Percentiles rank a stretch among this genome's conserved stretches.
Conservation (phyloP, 2,113 vertebrate genomes). For the Leptosomus discolor region DNA sequence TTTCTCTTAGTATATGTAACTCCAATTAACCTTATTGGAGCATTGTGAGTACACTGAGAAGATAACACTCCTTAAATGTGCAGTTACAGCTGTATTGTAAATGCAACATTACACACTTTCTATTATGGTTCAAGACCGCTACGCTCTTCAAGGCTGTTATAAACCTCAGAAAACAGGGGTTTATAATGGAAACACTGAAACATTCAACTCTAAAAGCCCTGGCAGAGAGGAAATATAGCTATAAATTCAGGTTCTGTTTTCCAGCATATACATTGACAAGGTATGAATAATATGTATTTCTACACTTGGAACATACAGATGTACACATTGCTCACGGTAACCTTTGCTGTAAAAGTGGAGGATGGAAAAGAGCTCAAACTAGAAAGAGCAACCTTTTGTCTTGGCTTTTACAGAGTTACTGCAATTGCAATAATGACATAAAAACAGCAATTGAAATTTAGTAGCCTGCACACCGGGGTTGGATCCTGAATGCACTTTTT, state of each 20-base stretch:
- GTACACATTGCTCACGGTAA: constrained; percentile 5
- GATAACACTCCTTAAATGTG: constrained; percentile 36
- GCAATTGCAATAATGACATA: not conserved
- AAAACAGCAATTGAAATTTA: not conserved
- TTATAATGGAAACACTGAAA: constrained; percentile 42
- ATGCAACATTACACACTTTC: constrained; percentile 1
- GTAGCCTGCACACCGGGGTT: not conserved
- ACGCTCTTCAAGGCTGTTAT: constrained; percentile 8
- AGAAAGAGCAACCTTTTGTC: constrained; percentile 19
- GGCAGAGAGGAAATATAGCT: not conserved
- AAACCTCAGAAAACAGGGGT: constrained; percentile 42
- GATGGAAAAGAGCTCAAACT: not conserved
- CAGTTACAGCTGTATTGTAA: constrained; percentile 39
- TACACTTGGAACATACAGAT: constrained; percentile 1
- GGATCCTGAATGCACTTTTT: not conserved
- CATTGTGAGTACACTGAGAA: constrained; percentile 15
- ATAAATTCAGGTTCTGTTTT: constrained; percentile 51
- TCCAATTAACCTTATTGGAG: constrained; percentile 42
- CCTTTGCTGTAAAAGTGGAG: not conserved
- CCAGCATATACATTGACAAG: constrained; percentile 18
- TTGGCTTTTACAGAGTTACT: not conserved
- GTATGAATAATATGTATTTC: constrained; percentile 29
- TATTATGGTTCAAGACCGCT: constrained; percentile 42
- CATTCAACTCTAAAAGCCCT: not conserved
- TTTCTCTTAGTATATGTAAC: constrained; percentile 9